Evolutionary conservation across 2,113 vertebrate species (phyloP).

Genomic region (Hylia prasina): DNA sequence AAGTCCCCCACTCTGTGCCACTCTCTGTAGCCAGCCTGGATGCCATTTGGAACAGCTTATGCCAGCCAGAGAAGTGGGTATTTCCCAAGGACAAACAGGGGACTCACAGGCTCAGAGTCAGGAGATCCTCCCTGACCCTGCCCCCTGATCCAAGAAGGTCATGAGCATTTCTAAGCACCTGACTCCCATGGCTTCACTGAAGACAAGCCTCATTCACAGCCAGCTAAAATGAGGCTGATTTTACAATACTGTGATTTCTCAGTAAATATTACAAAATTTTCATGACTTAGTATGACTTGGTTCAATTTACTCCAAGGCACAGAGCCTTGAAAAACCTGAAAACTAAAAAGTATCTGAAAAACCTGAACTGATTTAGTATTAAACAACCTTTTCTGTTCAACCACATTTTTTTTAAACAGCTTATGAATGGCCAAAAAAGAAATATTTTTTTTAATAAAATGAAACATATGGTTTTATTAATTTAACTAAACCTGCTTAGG

Average conservation of each 20-base stretch:
- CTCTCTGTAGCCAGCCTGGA: background rate
- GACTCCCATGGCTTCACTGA: background rate
- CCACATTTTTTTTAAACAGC: background rate
- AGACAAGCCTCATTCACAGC: background rate
- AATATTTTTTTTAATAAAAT: constrained; percentile 19
- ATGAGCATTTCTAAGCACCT: background rate
- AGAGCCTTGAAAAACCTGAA: background rate
- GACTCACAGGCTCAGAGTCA: background rate
- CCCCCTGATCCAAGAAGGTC: background rate
- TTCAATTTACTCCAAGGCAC: constrained; percentile 23
- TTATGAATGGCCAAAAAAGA: constrained; percentile 54
- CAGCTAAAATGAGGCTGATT: background rate
- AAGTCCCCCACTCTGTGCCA: background rate
- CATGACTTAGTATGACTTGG: constrained; percentile 36
- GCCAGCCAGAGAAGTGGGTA: background rate
- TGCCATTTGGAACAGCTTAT: background rate
- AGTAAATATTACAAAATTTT: constrained; percentile 37
- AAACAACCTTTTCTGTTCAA: background rate
- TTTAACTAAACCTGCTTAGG: constrained; percentile 68
- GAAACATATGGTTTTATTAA: constrained; percentile 72
- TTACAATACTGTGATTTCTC: constrained; percentile 10
- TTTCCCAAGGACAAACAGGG: background rate
- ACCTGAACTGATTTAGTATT: constrained; percentile 36
- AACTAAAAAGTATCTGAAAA: background rate
- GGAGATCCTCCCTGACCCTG: background rate